phyloP scores from a whole-genome alignment of 2,113 vertebrate species.

The Halichoeres trimaculatus region DNA sequence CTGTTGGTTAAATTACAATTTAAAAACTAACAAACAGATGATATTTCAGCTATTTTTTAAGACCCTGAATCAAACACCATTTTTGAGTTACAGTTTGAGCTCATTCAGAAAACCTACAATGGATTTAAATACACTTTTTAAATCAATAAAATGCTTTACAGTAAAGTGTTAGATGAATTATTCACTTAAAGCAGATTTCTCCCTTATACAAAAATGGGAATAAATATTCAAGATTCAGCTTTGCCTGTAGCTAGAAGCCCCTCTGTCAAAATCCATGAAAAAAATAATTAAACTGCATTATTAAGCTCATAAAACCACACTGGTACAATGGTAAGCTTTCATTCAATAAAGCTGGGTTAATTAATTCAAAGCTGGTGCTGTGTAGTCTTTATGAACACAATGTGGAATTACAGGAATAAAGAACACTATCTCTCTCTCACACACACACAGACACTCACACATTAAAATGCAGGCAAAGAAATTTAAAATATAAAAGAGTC shows the following conservation, averaged over 20 bases:
- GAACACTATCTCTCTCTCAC: not conserved
- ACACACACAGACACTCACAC: not conserved
- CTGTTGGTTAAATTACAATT: not conserved
- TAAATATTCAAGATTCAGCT: constrained; percentile 46
- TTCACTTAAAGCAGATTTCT: not conserved
- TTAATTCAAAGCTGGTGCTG: constrained; percentile 53
- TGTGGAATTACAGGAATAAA: constrained; percentile 29
- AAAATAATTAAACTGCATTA: constrained; percentile 54
- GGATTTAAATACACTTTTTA: no score
- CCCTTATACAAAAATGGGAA: constrained; percentile 20
- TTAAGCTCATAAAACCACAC: constrained; percentile 58
- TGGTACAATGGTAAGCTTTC: constrained; percentile 54
- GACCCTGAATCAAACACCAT: no score
- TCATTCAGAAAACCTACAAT: no score
- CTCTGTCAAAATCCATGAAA: constrained; percentile 37
- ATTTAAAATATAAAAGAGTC: not conserved
- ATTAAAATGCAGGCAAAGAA: not conserved
- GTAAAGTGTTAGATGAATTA: not conserved
- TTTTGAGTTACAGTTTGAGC: no score
- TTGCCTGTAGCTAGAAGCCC: constrained; percentile 8
- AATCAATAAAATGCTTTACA: no score
- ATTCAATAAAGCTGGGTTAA: constrained; percentile 57
- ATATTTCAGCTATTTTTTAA: not conserved
- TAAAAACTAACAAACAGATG: not conserved
- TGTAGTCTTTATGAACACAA: constrained; percentile 31